Base-by-base conservation (phyloP, 2,797 vertebrate species). In the Muscicapa striata region DNA sequence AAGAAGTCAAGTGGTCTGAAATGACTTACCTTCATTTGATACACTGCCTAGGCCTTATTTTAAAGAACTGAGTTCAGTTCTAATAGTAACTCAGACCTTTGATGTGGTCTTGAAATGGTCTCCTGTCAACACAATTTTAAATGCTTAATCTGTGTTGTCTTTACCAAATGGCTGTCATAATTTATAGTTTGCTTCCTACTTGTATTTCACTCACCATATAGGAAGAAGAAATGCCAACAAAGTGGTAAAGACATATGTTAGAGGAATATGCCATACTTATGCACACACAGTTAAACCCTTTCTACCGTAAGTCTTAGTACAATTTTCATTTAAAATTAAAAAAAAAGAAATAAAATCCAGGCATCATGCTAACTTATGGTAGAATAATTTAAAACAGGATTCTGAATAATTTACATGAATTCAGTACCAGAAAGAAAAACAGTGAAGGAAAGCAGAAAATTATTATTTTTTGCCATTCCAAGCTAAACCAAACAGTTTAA, bases 141-240 rank as follows among this genome's bases (percentile, higher is more conserved):
- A 93, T 84, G 77, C 84, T 94, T 96, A 94, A 96, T 97, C 89
- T 96, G 41, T 51, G 41, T 84, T 95, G 93, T 95, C 91, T 95
- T 96, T 93, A 94, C 63, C 82, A 95, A 97, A 96, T 34, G 89
- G 75, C 83, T 95, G 91, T 89, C 79, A 91, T 91, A 95, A 96
- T 96, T 97, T 91, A 93, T 83, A 85, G 81, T 91, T 95, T 93
- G 73, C 90, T 87, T 97, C 86, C 85, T 86, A 93, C 87, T 90
- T 96, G 36, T n/a, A 87, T 86, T 87, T 96, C 95, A 74, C 76
- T 79, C 45, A 67, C 79, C 92, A n/a, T 73, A 78, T 15, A 87
- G 66, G 43, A 92, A 92, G 64, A 48, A 83, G 75, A 94, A 93
- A 70, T 81, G 77, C 90, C 84, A 94, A 82, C 51, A 67, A 90